Evolutionary conservation across 2,888 invertebrate genomes (phyloP).

Genomic region (Conomelus anceps): DNA sequence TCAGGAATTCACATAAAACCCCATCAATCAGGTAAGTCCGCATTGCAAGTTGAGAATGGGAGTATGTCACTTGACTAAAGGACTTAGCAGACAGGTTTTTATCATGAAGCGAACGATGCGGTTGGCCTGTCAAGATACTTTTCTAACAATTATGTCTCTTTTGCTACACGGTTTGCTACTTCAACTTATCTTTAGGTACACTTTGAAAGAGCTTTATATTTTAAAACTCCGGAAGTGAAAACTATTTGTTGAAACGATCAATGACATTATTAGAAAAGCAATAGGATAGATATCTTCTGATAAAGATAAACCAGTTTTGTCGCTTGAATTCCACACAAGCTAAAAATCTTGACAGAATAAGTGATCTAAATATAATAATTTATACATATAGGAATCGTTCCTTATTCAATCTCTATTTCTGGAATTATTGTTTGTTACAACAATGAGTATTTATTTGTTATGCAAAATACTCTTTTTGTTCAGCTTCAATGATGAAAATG

Average conservation of each 20-base stretch:
- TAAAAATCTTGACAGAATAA: no score
- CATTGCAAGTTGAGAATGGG: not conserved
- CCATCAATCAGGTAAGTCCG: not conserved
- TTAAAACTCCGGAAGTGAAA: not conserved
- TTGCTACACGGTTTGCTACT: not conserved
- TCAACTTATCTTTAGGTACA: not conserved
- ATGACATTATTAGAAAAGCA: not conserved
- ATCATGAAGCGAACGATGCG: not conserved
- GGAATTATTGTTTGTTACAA: no score
- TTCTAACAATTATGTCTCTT: not conserved
- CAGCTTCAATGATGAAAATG: no score
- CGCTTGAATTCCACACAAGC: no score
- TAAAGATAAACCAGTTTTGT: not conserved
- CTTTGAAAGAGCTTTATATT: not conserved
- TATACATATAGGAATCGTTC: no score
- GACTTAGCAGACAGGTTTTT: not conserved
- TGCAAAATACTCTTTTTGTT: no score
- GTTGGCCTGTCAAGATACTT: not conserved
- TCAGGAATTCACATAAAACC: not conserved
- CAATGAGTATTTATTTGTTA: no score
- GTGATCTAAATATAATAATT: no score
- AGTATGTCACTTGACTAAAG: not conserved
- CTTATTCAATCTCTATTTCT: no score
- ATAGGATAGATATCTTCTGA: not conserved
- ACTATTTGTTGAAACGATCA: not conserved